Percentiles rank a stretch among this genome's conserved stretches.
Conservation (phyloP, 2,888 invertebrate species). For the Listrodromus nycthemerus region DNA sequence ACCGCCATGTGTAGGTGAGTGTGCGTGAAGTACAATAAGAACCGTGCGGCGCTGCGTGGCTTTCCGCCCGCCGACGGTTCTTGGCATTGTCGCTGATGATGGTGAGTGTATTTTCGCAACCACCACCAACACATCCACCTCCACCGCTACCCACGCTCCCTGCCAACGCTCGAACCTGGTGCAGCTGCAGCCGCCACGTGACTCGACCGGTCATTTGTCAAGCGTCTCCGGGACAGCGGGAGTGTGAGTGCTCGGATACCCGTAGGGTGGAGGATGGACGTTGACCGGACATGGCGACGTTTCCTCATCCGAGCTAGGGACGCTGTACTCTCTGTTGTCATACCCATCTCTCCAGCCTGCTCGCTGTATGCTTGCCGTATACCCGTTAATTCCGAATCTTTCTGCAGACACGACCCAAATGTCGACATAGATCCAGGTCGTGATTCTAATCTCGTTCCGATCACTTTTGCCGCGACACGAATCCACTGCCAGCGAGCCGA, state of each 20-base stretch:
- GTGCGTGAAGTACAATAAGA: slow-evolving; percentile 38
- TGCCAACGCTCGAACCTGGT: slow-evolving; percentile 20
- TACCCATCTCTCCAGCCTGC: slow-evolving; percentile 8
- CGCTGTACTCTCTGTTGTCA: slow-evolving; percentile 31
- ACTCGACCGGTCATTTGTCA: slow-evolving; percentile 64
- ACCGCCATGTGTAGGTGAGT: slow-evolving; percentile 24
- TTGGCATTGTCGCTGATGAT: slow-evolving; percentile 55
- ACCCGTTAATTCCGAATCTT: slow-evolving; percentile 22
- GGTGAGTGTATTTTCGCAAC: slow-evolving; percentile 63
- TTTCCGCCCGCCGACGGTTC: slow-evolving; percentile 51
- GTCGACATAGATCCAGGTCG: background rate
- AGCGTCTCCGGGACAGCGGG: slow-evolving; percentile 55
- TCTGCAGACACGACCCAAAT: background rate
- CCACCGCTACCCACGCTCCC: slow-evolving; percentile 33
- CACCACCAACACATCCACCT: slow-evolving; percentile 50
- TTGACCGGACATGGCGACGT: slow-evolving; percentile 61
- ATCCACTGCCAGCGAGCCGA: background rate
- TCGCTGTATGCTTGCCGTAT: slow-evolving; percentile 6
- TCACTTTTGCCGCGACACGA: background rate
- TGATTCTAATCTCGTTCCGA: slow-evolving; percentile 29
- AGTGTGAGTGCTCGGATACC: slow-evolving; percentile 51
- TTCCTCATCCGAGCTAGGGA: slow-evolving; percentile 43
- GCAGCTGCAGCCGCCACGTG: slow-evolving; percentile 44
- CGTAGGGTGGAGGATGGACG: slow-evolving; percentile 51
- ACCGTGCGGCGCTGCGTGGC: slow-evolving; percentile 44